A percentile compares a stretch with the other conserved stretches of the same genome.
Conservation (phyloP, 2,113 vertebrate species). For the Tricholaema leucomelas region DNA sequence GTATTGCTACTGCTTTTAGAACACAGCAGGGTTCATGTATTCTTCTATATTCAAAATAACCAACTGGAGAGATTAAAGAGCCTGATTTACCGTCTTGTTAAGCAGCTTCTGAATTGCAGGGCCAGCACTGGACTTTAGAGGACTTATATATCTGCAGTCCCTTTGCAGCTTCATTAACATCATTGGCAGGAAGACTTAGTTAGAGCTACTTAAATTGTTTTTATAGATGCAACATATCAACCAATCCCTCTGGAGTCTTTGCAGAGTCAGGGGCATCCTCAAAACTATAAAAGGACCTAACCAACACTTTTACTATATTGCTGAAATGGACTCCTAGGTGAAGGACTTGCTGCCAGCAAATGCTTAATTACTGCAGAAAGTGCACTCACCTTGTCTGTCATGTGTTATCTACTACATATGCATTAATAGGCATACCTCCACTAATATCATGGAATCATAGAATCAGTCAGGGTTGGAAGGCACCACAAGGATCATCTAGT, state of each 20-base stretch:
- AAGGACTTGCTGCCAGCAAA: not conserved
- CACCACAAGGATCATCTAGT: too few relatives aligned
- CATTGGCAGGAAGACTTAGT: not conserved
- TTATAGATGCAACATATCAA: not conserved
- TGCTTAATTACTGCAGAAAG: not conserved
- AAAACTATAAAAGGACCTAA: not conserved
- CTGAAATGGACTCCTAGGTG: not conserved
- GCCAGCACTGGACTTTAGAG: slow-evolving; percentile 7
- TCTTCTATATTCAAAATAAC: slow-evolving; percentile 33
- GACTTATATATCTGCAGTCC: slow-evolving; percentile 12
- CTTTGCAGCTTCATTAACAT: slow-evolving; percentile 41
- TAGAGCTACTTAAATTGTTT: slow-evolving; percentile 23
- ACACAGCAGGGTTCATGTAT: slow-evolving; percentile 30
- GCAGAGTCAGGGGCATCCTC: not conserved
- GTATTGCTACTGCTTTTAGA: slow-evolving; percentile 18
- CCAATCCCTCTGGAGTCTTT: not conserved
- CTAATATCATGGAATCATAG: too few relatives aligned
- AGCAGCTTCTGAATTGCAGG: slow-evolving; percentile 30
- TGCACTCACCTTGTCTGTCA: not conserved
- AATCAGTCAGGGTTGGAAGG: too few relatives aligned
- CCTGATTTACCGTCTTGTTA: slow-evolving; percentile 29
- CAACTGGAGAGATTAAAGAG: slow-evolving; percentile 57
- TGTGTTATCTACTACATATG: not conserved
- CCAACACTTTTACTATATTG: not conserved
- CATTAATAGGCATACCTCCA: not conserved